phyloP scores from a whole-genome alignment of 2,888 invertebrate species.

The Smittia sp. region DNA sequence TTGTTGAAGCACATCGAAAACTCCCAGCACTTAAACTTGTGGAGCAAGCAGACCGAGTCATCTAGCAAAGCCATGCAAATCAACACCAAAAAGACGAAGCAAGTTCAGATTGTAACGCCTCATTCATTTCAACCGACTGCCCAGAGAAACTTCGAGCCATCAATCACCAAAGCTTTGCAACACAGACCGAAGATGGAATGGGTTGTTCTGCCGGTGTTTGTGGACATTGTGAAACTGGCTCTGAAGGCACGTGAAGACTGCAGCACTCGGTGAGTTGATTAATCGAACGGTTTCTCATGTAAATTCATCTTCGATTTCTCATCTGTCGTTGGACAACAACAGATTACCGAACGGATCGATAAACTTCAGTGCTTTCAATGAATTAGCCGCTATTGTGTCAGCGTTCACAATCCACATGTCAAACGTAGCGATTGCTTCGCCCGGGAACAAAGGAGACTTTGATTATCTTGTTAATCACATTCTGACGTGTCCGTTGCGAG shows the following conservation, averaged over 20 bases:
- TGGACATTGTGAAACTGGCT: constrained; percentile 54
- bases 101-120: constrained; percentile 32
- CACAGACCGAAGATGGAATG: constrained; percentile 47
- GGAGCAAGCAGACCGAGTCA: constrained; percentile 51
- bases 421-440: constrained; percentile 45
- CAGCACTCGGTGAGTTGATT: constrained; percentile 48
- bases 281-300: background rate
- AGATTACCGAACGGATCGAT: constrained; percentile 80
- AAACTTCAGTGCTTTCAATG: constrained; percentile 63
- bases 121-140: constrained; percentile 16
- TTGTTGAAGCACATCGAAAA: constrained; percentile 54
- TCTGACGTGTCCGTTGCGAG: constrained; percentile 18
- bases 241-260: constrained; percentile 53
- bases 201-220: constrained; percentile 55
- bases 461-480: constrained; percentile 28
- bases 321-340: constrained; percentile 50
- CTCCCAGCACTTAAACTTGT: constrained; percentile 53
- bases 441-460: background rate
- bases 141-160: background rate
- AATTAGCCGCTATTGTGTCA: constrained; percentile 53
- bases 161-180: constrained; percentile 42
- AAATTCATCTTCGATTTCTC: constrained; percentile 9
- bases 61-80: background rate
- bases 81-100: background rate
- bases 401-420: constrained; percentile 54